Base-by-base conservation (phyloP, 2,888 invertebrate species). In the Malachius bipustulatus region DNA sequence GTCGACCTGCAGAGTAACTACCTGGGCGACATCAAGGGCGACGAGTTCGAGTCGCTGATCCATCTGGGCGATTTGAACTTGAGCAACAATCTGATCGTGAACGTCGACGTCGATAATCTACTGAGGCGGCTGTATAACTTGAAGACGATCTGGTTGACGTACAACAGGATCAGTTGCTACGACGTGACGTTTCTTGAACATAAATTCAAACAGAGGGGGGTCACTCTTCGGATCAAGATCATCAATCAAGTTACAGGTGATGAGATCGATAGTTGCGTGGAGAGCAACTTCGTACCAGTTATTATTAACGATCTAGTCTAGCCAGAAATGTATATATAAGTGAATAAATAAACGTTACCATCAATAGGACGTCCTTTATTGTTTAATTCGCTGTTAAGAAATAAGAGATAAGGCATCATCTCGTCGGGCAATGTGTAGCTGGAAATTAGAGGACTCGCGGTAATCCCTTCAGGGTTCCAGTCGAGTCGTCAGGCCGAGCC, bases 121-220 rank as follows among this genome's bases (percentile, higher is more conserved):
- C n/a, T 19, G 24, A 19, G 24, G n/a, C 6, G n/a, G 6, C 24
- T 19, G 6, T 19, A 19, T n/a, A 19, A 19, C n/a, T n/a, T 19
- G n/a, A 6, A 19, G 24, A n/a, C 6, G n/a, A 19, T 19, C n/a
- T n/a, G n/a, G 6, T 19, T 19, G 24, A n/a, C 24, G 6, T n/a
- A 19, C 24, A 19, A 19, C 24, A 19, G n/a, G 24, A 19, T 19
- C 24, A 19, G n/a, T 19, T 19, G 24, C n/a, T 19, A 19, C n/a
- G 24, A 19, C n/a, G n/a, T 19, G 6, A 19, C 6, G n/a, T 6
- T 8, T 8, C 6, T 19, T n/a, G 24, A 19, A 19, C 6, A 6
- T 19, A 19, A n/a, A 19, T 19, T 19, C n/a, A 6, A 19, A 19
- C 6, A n/a, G n/a, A 19, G 24, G n/a, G n/a, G n/a, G 6, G 24